Conservation (phyloP, 2,888 invertebrate genomes). For the Drosophila flavopinicola region DNA sequence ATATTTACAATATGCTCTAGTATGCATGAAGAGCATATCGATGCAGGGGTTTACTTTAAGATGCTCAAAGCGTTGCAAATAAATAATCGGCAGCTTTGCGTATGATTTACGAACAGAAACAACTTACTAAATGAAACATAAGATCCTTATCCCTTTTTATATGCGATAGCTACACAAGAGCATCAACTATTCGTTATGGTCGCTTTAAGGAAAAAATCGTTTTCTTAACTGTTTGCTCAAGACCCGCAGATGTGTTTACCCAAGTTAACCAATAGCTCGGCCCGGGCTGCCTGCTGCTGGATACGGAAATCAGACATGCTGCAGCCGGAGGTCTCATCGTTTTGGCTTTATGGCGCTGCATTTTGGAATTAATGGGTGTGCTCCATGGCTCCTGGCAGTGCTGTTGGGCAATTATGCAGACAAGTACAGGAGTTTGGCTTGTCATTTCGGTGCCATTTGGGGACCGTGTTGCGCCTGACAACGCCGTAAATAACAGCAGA, state of each 20-base stretch:
- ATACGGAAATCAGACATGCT: slow-evolving; percentile 23
- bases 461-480: slow-evolving; percentile 44
- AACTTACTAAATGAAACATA: not conserved
- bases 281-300: not conserved
- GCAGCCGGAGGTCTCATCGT: slow-evolving; percentile 35
- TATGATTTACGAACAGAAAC: not conserved
- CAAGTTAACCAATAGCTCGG: slow-evolving; percentile 12
- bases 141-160: too few species aligned
- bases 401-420: slow-evolving; percentile 54
- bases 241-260: slow-evolving; percentile 29
- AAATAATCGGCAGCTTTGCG: not conserved
- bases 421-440: slow-evolving; percentile 39
- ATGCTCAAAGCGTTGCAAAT: not conserved
- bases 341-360: slow-evolving; percentile 61
- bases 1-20: slow-evolving; percentile 56
- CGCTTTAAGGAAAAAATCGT: not conserved
- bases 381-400: slow-evolving; percentile 3
- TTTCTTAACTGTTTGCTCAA: slow-evolving; percentile 46
- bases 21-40: slow-evolving; percentile 15
- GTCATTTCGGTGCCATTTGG: slow-evolving; percentile 55
- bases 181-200: slow-evolving; percentile 15
- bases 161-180: slow-evolving; percentile 4
- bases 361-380: slow-evolving; percentile 58
- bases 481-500: slow-evolving; percentile 60
- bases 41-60: not conserved